phyloP scores from a whole-genome alignment of 2,888 invertebrate genomes.

The Ormia ochracea region DNA sequence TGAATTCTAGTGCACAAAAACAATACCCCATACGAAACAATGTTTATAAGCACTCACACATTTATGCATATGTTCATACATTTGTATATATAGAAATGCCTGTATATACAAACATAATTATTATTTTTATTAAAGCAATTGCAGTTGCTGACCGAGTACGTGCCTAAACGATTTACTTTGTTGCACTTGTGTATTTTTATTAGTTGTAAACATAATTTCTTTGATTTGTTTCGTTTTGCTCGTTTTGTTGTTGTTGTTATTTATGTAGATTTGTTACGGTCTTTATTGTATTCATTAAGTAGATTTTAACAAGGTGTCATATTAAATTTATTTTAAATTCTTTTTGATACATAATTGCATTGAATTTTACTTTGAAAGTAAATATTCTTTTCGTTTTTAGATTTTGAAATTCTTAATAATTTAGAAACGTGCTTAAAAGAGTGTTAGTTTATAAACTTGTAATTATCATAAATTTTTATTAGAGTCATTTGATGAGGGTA shows the following conservation, averaged over 20 bases:
- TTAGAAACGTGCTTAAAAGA: constrained; percentile 41
- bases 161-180: constrained; percentile 44
- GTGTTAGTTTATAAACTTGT: neutral
- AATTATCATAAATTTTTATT: constrained; percentile 27
- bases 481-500: neutral
- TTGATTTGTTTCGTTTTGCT: constrained; percentile 37
- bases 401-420: constrained; percentile 30
- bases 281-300: neutral
- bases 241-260: neutral
- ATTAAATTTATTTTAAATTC: constrained; percentile 47
- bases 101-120: no score
- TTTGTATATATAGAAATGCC: no score
- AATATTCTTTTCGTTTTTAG: neutral
- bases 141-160: constrained; percentile 32
- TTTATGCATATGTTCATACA: neutral
- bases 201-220: constrained; percentile 69
- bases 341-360: constrained; percentile 2
- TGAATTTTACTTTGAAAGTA: neutral
- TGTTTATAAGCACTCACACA: no score
- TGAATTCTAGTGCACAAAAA: no score
- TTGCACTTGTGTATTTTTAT: constrained; percentile 65
- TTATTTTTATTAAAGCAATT: neutral
- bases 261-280: neutral
- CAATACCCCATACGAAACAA: no score
- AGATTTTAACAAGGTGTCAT: constrained; percentile 51